Evolutionary conservation across 2,797 vertebrate species (phyloP).

Genomic region (Rhinella marina): DNA sequence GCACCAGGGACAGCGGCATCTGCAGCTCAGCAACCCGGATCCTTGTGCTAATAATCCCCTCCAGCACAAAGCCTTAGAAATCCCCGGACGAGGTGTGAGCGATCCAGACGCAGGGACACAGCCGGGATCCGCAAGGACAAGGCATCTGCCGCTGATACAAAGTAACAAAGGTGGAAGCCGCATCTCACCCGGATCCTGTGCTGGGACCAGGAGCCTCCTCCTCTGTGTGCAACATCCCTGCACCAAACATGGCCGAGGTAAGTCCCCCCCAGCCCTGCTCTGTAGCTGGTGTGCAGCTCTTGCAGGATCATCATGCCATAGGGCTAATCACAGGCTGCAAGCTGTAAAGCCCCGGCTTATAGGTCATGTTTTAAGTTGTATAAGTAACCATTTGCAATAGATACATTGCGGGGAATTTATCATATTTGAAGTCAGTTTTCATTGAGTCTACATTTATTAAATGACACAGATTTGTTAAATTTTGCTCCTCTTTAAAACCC

Average conservation of each 20-base stretch:
- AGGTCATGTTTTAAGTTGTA: neutral
- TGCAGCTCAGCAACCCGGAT: neutral
- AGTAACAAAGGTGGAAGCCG: conserved; percentile 2
- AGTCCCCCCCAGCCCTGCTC: neutral
- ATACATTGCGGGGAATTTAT: neutral
- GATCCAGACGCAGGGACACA: neutral
- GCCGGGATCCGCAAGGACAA: neutral
- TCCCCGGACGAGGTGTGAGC: neutral
- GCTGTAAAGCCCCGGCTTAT: neutral
- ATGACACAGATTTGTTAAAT: too few species aligned
- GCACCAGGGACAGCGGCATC: conserved; percentile 34
- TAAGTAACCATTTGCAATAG: neutral
- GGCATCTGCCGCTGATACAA: neutral
- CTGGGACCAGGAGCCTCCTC: conserved; percentile 26
- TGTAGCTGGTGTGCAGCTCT: neutral
- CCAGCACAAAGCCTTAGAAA: conserved; percentile 22
- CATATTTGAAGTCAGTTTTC: too few species aligned
- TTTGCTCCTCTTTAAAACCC: too few species aligned
- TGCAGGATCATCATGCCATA: neutral
- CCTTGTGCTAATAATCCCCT: neutral
- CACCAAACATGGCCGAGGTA: conserved; percentile 56
- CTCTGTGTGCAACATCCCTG: conserved; percentile 29
- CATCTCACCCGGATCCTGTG: neutral
- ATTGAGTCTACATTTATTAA: too few species aligned
- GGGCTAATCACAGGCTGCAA: neutral